Conservation (phyloP, 2,888 invertebrate genomes). For the Cryptocephalus moraei region DNA sequence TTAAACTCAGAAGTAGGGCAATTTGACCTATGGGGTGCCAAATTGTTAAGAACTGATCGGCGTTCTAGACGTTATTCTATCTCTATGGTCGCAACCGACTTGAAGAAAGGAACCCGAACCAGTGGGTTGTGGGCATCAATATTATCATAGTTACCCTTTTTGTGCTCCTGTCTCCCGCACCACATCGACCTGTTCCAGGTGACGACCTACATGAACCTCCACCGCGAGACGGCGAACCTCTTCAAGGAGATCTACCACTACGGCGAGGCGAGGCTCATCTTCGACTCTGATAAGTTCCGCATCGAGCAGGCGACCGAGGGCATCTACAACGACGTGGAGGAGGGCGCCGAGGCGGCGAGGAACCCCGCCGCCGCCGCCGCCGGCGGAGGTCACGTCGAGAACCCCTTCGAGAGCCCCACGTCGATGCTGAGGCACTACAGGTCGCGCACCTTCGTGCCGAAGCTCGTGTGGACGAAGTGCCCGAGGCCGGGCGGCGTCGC, state of each 20-base stretch:
- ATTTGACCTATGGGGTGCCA: too few relatives aligned
- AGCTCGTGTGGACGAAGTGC: conserved; percentile 46
- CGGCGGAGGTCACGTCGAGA: conserved; percentile 10
- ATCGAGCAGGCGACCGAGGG: conserved; percentile 41
- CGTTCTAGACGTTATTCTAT: too few relatives aligned
- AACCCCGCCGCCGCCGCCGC: conserved; percentile 25
- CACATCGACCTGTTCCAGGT: conserved; percentile 43
- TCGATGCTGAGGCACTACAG: conserved; percentile 43
- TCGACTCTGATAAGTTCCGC: conserved; percentile 46
- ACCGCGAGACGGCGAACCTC: conserved; percentile 46
- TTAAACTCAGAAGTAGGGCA: too few relatives aligned
- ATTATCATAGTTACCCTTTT: too few relatives aligned
- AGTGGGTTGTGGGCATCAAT: too few relatives aligned
- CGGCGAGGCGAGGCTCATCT: conserved; percentile 45
- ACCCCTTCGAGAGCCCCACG: conserved; percentile 44
- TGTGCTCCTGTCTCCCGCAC: too few relatives aligned
- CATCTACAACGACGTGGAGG: conserved; percentile 44
- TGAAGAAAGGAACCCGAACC: too few relatives aligned
- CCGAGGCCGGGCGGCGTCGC: conserved; percentile 60
- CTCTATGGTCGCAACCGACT: too few relatives aligned
- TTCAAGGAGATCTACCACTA: conserved; percentile 47
- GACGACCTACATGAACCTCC: conserved; percentile 45
- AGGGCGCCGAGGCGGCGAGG: conserved; percentile 35
- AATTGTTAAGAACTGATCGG: too few relatives aligned
- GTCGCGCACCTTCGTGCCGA: conserved; percentile 30